Conservation (phyloP, 2,888 invertebrate genomes). For the Altica lythri region DNA sequence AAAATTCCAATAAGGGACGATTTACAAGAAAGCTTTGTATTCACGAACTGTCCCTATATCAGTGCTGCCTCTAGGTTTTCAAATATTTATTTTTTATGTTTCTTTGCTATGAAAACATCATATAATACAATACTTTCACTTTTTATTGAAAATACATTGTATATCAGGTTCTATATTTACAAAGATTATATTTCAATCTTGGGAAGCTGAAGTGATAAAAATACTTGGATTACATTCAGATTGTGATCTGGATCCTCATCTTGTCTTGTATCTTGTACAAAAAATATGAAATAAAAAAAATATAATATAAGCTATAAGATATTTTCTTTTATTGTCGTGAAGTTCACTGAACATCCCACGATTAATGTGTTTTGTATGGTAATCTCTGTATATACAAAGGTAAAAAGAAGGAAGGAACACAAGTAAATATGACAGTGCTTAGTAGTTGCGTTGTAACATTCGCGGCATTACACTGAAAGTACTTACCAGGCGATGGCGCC, state of each 20-base stretch:
- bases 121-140: too few species aligned
- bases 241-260: too few species aligned
- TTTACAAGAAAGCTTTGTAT: too few species aligned
- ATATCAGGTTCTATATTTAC: too few species aligned
- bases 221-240: too few species aligned
- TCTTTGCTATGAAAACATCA: not conserved
- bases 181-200: too few species aligned
- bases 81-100: constrained; percentile 11
- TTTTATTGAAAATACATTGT: too few species aligned
- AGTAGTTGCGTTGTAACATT: constrained; percentile 55
- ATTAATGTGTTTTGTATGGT: not conserved
- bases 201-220: too few species aligned
- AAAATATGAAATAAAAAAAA: not conserved
- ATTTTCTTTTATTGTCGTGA: not conserved
- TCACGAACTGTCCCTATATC: too few species aligned
- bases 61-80: constrained; percentile 1
- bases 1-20: too few species aligned
- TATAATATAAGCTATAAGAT: not conserved
- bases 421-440: constrained; percentile 55
- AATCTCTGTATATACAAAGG: constrained; percentile 30
- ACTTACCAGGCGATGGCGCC: constrained; percentile 47
- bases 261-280: too few species aligned
- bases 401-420: constrained; percentile 26
- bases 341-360: not conserved
- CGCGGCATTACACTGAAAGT: constrained; percentile 45